These are phyloP conservation scores for Machimus rusticus DNA, from an alignment of 2,888 invertebrate genomes.

Conservation along the genomic window DNA sequence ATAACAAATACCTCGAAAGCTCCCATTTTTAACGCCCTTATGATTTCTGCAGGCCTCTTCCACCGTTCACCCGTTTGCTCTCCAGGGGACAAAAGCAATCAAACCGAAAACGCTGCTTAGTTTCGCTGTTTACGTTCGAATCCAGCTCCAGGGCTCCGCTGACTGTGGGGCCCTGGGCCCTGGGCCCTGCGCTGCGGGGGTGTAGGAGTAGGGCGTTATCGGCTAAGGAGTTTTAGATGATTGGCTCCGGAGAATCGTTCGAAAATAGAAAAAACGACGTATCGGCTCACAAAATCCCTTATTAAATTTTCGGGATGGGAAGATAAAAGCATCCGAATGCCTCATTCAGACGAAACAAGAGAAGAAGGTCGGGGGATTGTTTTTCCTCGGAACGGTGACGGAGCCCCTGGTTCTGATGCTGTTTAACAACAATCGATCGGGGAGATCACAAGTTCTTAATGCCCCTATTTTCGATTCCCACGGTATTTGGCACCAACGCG, in stretches of 20 bases:
- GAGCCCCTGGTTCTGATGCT: background rate
- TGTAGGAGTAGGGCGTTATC: background rate
- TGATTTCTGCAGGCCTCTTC: background rate
- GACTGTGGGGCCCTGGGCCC: background rate
- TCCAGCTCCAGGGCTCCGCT: background rate
- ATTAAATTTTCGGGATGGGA: slow-evolving; percentile 12
- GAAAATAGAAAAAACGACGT: slow-evolving; percentile 32
- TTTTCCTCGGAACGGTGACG: background rate
- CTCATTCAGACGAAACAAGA: background rate
- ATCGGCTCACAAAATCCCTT: slow-evolving; percentile 28
- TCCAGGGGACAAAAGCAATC: slow-evolving; percentile 33
- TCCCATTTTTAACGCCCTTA: slow-evolving; percentile 24
- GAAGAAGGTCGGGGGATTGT: background rate
- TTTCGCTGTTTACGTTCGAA: slow-evolving; percentile 27
- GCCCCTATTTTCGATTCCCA: background rate
- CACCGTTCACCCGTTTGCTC: background rate
- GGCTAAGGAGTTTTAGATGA: slow-evolving; percentile 28
- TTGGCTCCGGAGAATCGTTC: slow-evolving; percentile 14
- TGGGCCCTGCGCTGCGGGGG: background rate
- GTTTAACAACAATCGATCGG: background rate
- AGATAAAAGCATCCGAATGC: background rate
- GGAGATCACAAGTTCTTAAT: background rate
- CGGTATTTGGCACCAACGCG: background rate
- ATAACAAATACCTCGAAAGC: slow-evolving; percentile 25
- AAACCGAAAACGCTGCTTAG: slow-evolving; percentile 32